Conservation (phyloP, 1,140 invertebrate genomes). For the Papilio helenus region DNA sequence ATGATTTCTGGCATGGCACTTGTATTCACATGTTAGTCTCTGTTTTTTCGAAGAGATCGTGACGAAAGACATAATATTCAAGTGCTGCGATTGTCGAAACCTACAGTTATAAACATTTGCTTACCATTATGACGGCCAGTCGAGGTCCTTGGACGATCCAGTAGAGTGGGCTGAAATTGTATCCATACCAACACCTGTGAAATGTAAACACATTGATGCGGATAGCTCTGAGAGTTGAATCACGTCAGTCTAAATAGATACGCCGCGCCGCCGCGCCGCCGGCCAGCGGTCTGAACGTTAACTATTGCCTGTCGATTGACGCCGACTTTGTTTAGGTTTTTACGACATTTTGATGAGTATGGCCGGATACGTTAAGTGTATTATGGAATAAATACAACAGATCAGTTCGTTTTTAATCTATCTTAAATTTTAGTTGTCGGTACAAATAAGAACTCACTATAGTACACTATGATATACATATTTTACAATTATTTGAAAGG, state of each 20-base stretch:
- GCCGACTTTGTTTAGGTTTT: slow-evolving; percentile 21
- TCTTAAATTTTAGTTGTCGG: neutral
- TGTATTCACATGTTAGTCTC: too few species aligned
- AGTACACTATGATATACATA: neutral
- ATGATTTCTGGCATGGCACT: too few species aligned
- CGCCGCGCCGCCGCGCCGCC: neutral
- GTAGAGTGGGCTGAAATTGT: slow-evolving; percentile 90
- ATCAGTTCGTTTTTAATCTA: neutral
- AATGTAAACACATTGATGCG: slow-evolving; percentile 41
- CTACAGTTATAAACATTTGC: slow-evolving; percentile 48
- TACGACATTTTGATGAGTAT: slow-evolving; percentile 27
- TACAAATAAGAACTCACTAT: neutral
- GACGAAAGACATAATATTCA: neutral
- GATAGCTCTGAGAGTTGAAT: slow-evolving; percentile 29
- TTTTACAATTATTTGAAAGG: neutral
- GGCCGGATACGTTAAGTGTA: slow-evolving; percentile 8
- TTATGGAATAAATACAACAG: neutral
- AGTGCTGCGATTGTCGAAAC: neutral
- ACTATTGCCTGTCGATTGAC: slow-evolving; percentile 25
- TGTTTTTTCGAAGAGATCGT: too few species aligned
- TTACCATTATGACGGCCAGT: slow-evolving; percentile 89
- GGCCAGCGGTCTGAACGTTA: neutral
- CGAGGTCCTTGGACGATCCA: slow-evolving; percentile 95
- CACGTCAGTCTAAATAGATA: slow-evolving; percentile 37
- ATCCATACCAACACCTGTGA: slow-evolving; percentile 92